A percentile compares a stretch with the other conserved stretches of the same genome.
Evolutionary conservation across 2,797 vertebrate genomes (phyloP).

Genomic region (Smutsia temminckii): DNA sequence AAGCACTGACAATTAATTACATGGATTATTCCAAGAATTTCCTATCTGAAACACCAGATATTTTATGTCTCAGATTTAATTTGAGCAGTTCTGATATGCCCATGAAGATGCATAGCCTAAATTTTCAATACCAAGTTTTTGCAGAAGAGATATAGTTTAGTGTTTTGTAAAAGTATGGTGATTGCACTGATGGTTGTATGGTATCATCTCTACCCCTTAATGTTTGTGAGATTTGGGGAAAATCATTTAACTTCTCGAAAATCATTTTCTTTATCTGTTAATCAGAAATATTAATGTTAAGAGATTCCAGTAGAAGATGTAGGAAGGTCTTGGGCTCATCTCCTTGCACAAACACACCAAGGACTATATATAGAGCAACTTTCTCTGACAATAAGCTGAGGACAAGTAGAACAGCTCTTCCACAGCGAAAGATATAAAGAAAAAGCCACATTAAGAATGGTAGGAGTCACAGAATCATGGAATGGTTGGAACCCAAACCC

Average conservation of each 20-base stretch:
- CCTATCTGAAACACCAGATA: neutral
- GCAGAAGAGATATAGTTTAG: neutral
- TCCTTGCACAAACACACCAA: too few species aligned
- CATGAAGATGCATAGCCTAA: neutral
- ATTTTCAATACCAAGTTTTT: neutral
- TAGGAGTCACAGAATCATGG: too few species aligned
- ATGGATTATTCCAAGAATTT: neutral
- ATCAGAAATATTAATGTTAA: neutral
- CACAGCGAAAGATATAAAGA: too few species aligned
- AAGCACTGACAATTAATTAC: neutral
- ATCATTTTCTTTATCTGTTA: neutral
- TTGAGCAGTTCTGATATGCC: neutral
- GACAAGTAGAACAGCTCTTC: too few species aligned
- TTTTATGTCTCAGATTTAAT: neutral
- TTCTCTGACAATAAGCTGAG: too few species aligned
- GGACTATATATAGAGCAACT: too few species aligned
- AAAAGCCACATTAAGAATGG: too few species aligned
- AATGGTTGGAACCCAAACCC: too few species aligned
- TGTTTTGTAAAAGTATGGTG: neutral
- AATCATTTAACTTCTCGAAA: neutral
- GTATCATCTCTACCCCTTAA: neutral
- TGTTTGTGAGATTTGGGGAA: neutral
- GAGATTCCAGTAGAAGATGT: too few species aligned
- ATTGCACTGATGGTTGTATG: too few species aligned
- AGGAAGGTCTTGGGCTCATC: too few species aligned